These are phyloP conservation scores for Tortricodes alternella DNA, from an alignment of 2,888 invertebrate genomes.

Conservation along the genomic window DNA sequence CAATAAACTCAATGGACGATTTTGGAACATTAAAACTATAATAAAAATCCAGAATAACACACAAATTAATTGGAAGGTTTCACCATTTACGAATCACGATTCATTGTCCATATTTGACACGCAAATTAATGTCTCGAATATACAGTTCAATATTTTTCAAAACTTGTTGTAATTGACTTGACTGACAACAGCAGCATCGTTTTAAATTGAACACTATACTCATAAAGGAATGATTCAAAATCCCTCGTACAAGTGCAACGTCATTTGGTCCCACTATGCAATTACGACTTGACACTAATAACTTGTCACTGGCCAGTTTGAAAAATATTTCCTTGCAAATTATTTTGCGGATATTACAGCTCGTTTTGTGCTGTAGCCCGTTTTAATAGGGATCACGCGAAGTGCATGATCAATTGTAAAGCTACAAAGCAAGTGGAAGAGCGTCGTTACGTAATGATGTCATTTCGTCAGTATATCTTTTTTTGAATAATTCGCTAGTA, in stretches of 20 bases:
- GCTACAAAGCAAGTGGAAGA: neutral
- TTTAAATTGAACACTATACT: constrained; percentile 1
- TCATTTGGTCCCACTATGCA: constrained; percentile 20
- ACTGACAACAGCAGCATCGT: neutral
- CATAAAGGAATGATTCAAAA: constrained; percentile 1
- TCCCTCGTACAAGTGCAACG: neutral
- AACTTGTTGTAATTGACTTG: neutral
- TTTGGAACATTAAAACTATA: no score
- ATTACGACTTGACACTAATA: constrained; percentile 40
- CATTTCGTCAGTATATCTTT: no score
- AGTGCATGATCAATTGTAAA: neutral
- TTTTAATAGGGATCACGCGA: constrained; percentile 4
- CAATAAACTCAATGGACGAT: no score
- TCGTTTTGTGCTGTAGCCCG: neutral
- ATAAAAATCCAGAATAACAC: no score
- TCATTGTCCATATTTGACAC: constrained; percentile 19
- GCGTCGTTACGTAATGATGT: no score
- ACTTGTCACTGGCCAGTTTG: constrained; percentile 37
- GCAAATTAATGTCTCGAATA: constrained; percentile 3
- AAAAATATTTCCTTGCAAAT: constrained; percentile 27
- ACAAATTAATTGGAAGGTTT: neutral
- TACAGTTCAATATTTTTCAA: neutral
- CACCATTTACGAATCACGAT: neutral
- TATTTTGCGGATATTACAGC: neutral
- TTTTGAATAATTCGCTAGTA: no score